Conservation (phyloP, 2,888 invertebrate species). For the Mechanitis mazaeus region DNA sequence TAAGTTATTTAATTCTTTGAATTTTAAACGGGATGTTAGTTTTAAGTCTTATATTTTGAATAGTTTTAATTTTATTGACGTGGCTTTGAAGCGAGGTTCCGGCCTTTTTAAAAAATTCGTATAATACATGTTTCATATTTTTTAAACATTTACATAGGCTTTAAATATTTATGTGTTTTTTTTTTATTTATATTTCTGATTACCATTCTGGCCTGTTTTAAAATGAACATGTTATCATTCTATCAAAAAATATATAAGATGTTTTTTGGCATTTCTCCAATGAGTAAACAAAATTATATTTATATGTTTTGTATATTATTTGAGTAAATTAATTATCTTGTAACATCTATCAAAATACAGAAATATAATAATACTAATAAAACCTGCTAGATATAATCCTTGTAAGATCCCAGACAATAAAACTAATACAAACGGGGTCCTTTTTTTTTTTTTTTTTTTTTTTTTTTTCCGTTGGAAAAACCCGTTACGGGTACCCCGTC, state of each 20-base stretch:
- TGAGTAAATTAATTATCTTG: too few species aligned
- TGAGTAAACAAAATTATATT: too few species aligned
- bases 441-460: too few species aligned
- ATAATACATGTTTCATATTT: not conserved
- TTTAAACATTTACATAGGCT: not conserved
- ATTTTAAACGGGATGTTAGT: conserved; percentile 2
- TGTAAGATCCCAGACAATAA: conserved; percentile 1
- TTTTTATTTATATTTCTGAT: not conserved
- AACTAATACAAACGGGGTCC: not conserved
- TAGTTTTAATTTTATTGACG: not conserved
- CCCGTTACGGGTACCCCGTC: too few species aligned
- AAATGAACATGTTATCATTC: too few species aligned
- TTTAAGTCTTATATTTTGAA: too few species aligned
- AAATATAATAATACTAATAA: not conserved
- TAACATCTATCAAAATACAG: not conserved
- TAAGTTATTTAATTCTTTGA: conserved; percentile 10
- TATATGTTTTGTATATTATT: too few species aligned
- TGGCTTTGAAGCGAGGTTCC: not conserved
- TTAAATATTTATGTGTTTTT: not conserved
- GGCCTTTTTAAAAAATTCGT: not conserved
- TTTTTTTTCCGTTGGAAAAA: too few species aligned
- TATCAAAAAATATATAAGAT: too few species aligned
- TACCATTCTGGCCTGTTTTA: too few species aligned
- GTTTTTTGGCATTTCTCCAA: too few species aligned
- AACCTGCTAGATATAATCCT: not conserved